Conservation (phyloP, 2,113 vertebrate species). For the Falcunculus frontatus region DNA sequence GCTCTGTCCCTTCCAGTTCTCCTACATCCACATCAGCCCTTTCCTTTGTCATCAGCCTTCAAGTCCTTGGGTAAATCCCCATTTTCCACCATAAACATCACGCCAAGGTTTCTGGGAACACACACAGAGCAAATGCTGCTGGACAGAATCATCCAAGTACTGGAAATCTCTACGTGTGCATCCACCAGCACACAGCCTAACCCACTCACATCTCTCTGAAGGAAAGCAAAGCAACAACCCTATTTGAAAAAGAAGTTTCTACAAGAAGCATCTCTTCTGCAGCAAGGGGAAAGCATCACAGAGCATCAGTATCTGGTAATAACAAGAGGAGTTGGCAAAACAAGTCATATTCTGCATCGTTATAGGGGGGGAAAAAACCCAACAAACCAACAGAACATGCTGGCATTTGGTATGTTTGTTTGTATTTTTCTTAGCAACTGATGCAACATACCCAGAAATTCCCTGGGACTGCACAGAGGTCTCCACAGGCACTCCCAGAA, state of each 20-base stretch:
- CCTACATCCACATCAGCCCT: not conserved
- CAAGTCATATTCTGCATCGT: not conserved
- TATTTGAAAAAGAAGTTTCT: not conserved
- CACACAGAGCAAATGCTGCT: not conserved
- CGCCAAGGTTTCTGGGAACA: not conserved
- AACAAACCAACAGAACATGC: not conserved
- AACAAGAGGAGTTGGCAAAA: not conserved
- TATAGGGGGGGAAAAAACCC: no score
- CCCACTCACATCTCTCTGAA: not conserved
- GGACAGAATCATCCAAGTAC: not conserved
- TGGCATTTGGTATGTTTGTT: not conserved
- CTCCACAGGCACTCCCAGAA: not conserved
- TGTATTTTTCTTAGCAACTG: not conserved
- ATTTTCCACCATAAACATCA: not conserved
- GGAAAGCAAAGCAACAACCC: not conserved
- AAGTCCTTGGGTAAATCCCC: not conserved
- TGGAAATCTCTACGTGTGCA: not conserved
- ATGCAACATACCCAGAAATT: not conserved
- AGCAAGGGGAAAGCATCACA: not conserved
- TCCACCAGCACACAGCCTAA: not conserved
- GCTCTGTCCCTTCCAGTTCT: not conserved
- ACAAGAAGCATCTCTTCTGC: not conserved
- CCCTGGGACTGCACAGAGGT: not conserved
- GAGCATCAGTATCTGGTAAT: not conserved
- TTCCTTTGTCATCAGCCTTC: not conserved